Evolutionary conservation across 1,140 invertebrate species (phyloP), one percentile per base, ranked within the genome.

Genomic region (Zaprionus vittiger): DNA sequence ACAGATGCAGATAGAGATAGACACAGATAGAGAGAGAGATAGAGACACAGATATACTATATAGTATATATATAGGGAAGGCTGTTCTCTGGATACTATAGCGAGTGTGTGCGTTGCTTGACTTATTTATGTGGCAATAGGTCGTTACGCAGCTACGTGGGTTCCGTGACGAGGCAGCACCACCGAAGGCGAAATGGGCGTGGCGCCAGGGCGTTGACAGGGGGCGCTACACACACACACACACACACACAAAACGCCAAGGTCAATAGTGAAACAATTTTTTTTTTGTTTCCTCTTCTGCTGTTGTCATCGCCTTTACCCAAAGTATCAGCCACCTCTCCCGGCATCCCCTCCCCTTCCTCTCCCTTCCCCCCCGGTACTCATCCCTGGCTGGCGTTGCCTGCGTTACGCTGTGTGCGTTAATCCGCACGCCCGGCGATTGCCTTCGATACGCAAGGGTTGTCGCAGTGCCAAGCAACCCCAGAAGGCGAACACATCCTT

Each of bases 361-460:
- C 11, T 15, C 26, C n/a, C n/a, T n/a, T n/a, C n/a, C n/a, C n/a
- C 4, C 54, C 34, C 34, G 9, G 20, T 31, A 22, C 31, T 26
- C 26, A 63, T 37, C 15, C 6, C 17, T 47, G 11, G 14, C 24
- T 38, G 17, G 49, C 37, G 52, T 65, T 72, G 61, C 41, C 69
- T 56, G 57, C 72, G 73, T 73, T 77, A 77, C 70, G 69, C 74
- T 74, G 72, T 84, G 62, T 78, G 74, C 69, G 78, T 78, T 81
- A 84, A 85, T 84, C 70, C 74, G 78, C 74, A 69, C 71, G 81
- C 80, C 72, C 81, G 61, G 61, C 78, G 61, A 67, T 60, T 83
- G 56, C 61, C 49, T 62, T 68, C 57, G 65, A 59, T 69, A 74
- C 49, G 76, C 64, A 81, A 81, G 75, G 83, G 72, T 85, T 83